phyloP scores from a whole-genome alignment of 2,797 vertebrate genomes.

The Eleutherodactylus coqui region DNA sequence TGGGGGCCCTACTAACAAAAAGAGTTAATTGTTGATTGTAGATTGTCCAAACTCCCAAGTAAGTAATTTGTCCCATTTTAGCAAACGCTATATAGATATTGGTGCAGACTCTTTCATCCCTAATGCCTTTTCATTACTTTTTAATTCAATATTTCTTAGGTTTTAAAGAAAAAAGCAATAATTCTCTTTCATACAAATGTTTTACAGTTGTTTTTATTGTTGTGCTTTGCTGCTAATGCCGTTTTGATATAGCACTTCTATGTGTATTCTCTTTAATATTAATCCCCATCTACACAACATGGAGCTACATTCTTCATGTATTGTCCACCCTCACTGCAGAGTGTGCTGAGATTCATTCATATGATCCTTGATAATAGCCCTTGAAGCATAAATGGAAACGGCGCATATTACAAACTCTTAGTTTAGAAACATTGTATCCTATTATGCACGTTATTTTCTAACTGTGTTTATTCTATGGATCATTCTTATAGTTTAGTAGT shows the following conservation, averaged over 20 bases:
- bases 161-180: neutral
- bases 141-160: neutral
- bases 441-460: neutral
- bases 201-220: neutral
- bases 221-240: neutral
- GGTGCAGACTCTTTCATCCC: neutral
- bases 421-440: neutral
- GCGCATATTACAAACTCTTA: neutral
- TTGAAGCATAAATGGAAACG: neutral
- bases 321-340: neutral
- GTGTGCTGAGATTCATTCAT: constrained; percentile 16
- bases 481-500: neutral
- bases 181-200: neutral
- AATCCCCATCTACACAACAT: neutral
- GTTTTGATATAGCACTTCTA: neutral
- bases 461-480: constrained; percentile 8
- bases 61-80: too few relatives aligned
- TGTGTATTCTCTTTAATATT: neutral
- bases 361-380: neutral
- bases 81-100: too few relatives aligned
- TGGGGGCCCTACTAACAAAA: too few relatives aligned
- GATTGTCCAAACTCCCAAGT: too few relatives aligned
- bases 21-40: too few relatives aligned
- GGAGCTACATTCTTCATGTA: neutral
- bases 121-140: neutral